Conservation (phyloP, 2,797 vertebrate species). For the Ispidina picta region DNA sequence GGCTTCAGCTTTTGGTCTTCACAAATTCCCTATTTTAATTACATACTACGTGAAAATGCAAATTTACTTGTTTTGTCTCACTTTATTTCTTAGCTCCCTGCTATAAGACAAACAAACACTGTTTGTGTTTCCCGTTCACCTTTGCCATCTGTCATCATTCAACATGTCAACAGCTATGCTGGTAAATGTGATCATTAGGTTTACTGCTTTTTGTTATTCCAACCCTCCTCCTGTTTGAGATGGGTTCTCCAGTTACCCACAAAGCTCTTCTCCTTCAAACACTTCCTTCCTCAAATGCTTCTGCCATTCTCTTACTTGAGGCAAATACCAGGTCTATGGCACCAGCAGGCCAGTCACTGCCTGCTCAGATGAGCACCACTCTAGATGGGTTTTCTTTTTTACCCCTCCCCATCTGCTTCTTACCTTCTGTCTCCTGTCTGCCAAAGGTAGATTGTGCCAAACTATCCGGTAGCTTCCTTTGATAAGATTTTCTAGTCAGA, state of each 20-base stretch:
- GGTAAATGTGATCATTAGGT: neutral
- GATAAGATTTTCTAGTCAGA: constrained; percentile 7
- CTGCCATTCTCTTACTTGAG: neutral
- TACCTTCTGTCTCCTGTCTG: neutral
- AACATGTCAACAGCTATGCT: neutral
- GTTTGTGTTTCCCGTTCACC: neutral
- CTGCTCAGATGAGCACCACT: neutral
- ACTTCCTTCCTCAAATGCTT: neutral
- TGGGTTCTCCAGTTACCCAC: neutral
- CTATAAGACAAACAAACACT: neutral
- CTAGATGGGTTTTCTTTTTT: neutral
- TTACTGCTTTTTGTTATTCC: neutral
- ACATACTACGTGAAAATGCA: neutral
- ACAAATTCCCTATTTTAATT: neutral
- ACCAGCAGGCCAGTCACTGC: neutral
- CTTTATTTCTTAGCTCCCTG: neutral
- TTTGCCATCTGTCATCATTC: neutral
- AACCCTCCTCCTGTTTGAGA: neutral
- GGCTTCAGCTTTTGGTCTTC: neutral
- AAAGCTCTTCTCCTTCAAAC: neutral
- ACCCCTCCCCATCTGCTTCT: neutral
- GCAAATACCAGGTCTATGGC: neutral
- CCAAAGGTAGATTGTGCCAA: neutral
- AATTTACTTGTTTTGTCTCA: neutral
- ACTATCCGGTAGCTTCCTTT: neutral